Evolutionary conservation across 2,888 invertebrate genomes (phyloP).

Genomic region (Yponomeuta plumbellus): DNA sequence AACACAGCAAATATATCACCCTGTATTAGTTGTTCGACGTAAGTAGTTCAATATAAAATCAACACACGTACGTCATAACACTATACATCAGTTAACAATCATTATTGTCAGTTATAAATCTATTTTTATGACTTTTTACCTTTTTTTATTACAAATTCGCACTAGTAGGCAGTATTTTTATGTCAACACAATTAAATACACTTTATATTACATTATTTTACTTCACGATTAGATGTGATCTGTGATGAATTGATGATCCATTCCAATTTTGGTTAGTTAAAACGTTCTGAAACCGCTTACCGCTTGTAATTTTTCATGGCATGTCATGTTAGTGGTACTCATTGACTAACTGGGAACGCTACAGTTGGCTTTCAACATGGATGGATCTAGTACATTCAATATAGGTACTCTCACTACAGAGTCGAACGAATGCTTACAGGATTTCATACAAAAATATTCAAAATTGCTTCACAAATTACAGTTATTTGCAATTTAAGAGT

Average conservation of each 20-base stretch:
- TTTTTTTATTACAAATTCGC: slow-evolving; percentile 75
- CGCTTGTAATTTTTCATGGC: no score
- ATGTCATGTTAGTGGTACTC: neutral
- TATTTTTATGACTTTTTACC: slow-evolving; percentile 72
- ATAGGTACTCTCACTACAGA: slow-evolving; percentile 57
- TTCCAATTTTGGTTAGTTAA: no score
- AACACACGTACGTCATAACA: slow-evolving; percentile 68
- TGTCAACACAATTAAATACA: slow-evolving; percentile 59
- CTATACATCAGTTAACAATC: slow-evolving; percentile 76
- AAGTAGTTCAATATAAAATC: slow-evolving; percentile 16
- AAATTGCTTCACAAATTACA: neutral
- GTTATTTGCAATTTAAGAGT: neutral
- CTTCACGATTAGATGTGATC: slow-evolving; percentile 13
- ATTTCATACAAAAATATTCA: neutral
- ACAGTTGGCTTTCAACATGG: slow-evolving; percentile 54
- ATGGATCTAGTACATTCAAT: slow-evolving; percentile 66
- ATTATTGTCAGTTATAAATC: slow-evolving; percentile 77
- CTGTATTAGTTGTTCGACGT: slow-evolving; percentile 3
- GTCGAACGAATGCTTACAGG: slow-evolving; percentile 50
- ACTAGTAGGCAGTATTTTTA: slow-evolving; percentile 64
- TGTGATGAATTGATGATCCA: neutral
- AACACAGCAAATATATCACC: neutral
- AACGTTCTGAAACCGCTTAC: no score
- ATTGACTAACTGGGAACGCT: slow-evolving; percentile 30
- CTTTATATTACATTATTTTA: slow-evolving; percentile 46